phyloP scores from a whole-genome alignment of 1,140 invertebrate genomes.

The Drosophila sproati region DNA sequence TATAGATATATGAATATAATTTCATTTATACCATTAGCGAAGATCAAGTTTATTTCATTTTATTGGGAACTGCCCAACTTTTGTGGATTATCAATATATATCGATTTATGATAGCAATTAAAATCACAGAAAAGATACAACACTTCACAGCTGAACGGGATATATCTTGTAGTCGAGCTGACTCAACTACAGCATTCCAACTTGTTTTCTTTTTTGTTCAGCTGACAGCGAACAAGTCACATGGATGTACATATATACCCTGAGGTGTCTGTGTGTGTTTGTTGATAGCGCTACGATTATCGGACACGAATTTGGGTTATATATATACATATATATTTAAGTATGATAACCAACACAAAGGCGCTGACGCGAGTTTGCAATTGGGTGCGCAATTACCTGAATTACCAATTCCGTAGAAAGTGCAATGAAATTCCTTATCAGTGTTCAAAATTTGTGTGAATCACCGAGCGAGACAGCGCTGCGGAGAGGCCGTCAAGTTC shows the following conservation, averaged over 20 bases:
- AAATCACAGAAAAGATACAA: too few species aligned
- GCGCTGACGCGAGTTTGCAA: not conserved
- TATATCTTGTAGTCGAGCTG: too few species aligned
- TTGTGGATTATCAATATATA: too few species aligned
- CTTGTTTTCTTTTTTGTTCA: constrained; percentile 21
- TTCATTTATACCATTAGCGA: too few species aligned
- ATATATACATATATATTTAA: constrained; percentile 9
- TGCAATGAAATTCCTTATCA: constrained; percentile 40
- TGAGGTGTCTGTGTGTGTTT: constrained; percentile 2
- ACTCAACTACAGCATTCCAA: too few species aligned
- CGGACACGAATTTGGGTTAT: constrained; percentile 49
- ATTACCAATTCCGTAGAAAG: constrained; percentile 33
- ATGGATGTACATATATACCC: constrained; percentile 60
- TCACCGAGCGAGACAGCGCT: constrained; percentile 5
- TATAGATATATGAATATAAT: too few species aligned
- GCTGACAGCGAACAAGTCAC: constrained; percentile 45
- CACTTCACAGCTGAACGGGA: too few species aligned
- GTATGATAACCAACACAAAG: constrained; percentile 20
- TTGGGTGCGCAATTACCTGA: constrained; percentile 5
- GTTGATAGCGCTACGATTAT: constrained; percentile 42
- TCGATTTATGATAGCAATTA: too few species aligned
- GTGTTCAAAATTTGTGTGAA: constrained; percentile 4
- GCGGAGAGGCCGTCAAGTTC: constrained; percentile 19
- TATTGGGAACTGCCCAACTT: too few species aligned
- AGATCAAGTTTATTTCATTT: too few species aligned